phyloP scores from a whole-genome alignment of 2,797 vertebrate genomes.

The Brachyrhaphis roseni region DNA sequence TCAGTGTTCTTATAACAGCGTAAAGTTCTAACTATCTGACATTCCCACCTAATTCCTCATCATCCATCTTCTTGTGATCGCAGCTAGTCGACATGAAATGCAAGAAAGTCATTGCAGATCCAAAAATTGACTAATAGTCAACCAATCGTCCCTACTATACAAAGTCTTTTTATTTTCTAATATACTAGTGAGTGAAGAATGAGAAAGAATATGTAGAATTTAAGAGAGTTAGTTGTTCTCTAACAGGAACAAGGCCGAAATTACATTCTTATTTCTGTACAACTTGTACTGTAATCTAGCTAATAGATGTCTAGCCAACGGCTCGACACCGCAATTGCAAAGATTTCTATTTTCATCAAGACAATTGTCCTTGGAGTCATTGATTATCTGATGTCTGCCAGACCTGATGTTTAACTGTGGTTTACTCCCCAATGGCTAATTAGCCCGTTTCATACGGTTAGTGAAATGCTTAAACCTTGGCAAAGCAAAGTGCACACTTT shows the following conservation, averaged over 20 bases:
- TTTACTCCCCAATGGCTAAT: conserved; percentile 85
- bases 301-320: conserved; percentile 25
- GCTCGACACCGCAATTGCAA: conserved; percentile 11
- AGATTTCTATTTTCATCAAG: conserved; percentile 49
- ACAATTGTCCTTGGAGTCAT: conserved; percentile 41
- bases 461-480: conserved; percentile 88
- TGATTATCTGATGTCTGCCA: conserved; percentile 39
- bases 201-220: conserved; percentile 3
- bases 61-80: too few species aligned
- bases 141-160: neutral
- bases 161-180: conserved; percentile 15
- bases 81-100: too few species aligned
- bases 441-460: conserved; percentile 84
- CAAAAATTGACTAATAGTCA: too few species aligned
- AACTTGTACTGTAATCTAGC: conserved; percentile 27
- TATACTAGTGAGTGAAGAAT: conserved; percentile 12
- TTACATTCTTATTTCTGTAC: conserved; percentile 38
- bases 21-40: too few species aligned
- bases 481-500: conserved; percentile 72
- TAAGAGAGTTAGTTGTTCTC: conserved; percentile 17
- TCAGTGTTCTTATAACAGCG: too few species aligned
- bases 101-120: too few species aligned
- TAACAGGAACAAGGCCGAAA: conserved; percentile 25
- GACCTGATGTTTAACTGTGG: conserved; percentile 85
- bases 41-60: too few species aligned